Evolutionary conservation across 2,888 invertebrate genomes (phyloP).

Genomic region (Ormia ochracea): DNA sequence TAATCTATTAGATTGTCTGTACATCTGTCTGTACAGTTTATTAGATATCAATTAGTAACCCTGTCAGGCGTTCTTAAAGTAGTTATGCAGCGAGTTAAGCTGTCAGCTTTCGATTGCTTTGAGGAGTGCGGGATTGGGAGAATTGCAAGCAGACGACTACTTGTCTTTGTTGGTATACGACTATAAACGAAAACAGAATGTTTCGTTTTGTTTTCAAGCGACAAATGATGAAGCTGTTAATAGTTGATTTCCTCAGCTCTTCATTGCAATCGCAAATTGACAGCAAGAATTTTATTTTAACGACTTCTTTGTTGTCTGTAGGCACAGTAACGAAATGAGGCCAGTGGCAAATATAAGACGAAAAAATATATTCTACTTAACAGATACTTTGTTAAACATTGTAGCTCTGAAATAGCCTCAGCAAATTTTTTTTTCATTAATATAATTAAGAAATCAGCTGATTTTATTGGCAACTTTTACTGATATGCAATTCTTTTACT

Average conservation of each 20-base stretch:
- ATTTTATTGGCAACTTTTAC: too few species aligned
- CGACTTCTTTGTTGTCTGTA: too few species aligned
- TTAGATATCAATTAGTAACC: not conserved
- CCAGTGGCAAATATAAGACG: too few species aligned
- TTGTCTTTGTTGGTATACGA: conserved; percentile 13
- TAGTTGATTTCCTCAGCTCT: not conserved
- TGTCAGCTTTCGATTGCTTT: not conserved
- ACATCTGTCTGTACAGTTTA: not conserved
- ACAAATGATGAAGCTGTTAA: conserved; percentile 26
- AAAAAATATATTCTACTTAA: too few species aligned
- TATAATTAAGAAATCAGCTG: too few species aligned
- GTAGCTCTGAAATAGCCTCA: too few species aligned
- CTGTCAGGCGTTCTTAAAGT: not conserved
- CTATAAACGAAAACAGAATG: too few species aligned
- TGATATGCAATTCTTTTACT: too few species aligned
- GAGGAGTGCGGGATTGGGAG: not conserved
- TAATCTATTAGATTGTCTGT: not conserved
- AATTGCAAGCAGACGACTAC: conserved; percentile 12
- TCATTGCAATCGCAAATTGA: not conserved
- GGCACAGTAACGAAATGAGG: too few species aligned
- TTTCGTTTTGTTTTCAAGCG: not conserved
- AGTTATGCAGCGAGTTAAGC: not conserved
- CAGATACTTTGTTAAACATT: too few species aligned
- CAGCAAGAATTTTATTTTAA: too few species aligned
- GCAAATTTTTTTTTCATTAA: too few species aligned